These are phyloP conservation scores for Rallus limicola DNA, from an alignment of 2,113 vertebrate genomes.

Conservation along the genomic window DNA sequence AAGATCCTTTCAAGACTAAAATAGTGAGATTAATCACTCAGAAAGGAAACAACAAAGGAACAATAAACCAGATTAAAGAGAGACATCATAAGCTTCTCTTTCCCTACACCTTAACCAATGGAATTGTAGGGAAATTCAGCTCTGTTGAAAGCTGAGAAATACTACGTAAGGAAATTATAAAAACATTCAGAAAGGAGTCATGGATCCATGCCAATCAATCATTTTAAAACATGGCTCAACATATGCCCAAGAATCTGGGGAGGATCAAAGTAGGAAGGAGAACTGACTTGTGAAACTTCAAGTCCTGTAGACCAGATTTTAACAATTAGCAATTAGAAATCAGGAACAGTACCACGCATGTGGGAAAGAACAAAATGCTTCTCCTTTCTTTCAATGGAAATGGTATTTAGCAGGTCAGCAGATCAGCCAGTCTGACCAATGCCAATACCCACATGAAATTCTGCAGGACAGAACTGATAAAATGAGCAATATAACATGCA, in stretches of 20 bases:
- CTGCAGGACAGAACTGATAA: too few relatives aligned
- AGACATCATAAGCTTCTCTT: background rate
- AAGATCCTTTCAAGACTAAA: background rate
- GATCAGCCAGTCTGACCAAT: background rate
- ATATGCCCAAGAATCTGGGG: background rate
- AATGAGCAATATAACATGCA: too few relatives aligned
- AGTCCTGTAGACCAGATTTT: background rate
- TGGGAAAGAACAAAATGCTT: background rate
- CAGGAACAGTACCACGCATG: background rate
- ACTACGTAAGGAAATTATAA: background rate
- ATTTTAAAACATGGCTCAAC: background rate
- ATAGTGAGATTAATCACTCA: conserved; percentile 19
- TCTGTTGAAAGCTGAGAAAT: background rate
- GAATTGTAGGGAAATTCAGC: background rate
- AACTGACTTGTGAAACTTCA: background rate
- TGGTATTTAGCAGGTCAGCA: background rate
- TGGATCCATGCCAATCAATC: background rate
- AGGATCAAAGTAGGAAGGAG: background rate
- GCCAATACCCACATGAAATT: too few relatives aligned
- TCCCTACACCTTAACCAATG: background rate
- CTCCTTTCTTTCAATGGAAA: background rate
- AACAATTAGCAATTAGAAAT: background rate
- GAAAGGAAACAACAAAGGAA: conserved; percentile 7
- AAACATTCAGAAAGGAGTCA: background rate
- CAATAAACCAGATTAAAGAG: conserved; percentile 18